Evolutionary conservation across 2,888 invertebrate genomes (phyloP), one percentile per base, ranked within the genome.

Genomic region (Bombylius discolor): DNA sequence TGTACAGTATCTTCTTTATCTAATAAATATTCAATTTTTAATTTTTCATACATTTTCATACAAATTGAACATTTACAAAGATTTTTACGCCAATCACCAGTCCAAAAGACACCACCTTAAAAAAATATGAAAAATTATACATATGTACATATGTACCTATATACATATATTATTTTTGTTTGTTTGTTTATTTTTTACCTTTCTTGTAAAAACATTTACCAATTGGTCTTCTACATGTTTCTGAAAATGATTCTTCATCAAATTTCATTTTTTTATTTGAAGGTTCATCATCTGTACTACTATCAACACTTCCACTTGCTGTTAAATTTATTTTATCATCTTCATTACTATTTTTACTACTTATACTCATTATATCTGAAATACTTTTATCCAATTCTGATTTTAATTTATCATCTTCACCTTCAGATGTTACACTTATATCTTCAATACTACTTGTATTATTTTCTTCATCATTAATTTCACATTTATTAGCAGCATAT

Each of bases 1-100:
- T 81, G 81, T 0, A 93, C 87, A 1, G 92, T 89, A 68, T 97
- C 96, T 62, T 85, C 82, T 1, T 78, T 75, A 71, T 95, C 93
- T 39, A 83, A 74, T 51, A 97, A 74, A 70, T 84, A 96, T 55
- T 78, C 70, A 5, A 94, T 78, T 39, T 81, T 79, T 51, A 84
- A 76, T 32, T 80, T 78, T 66, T 81, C 79, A 68, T 95, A 96
- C 74, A 88, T 78, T 58, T 80, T 69, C 69, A 77, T 70, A 66
- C 89, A 89, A 52, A 78, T 77, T 56, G 74, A 72, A 65, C 89
- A 89, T 14, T 78, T 78, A 65, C 89, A 90, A 0, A 96, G 77
- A 57, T 82, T 80, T 54, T 81, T 79, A 47, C 95, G 81, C 85
- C 94, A 89, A 55, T 81, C 80, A 36, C 80, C 78, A 5, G 79